Base-by-base conservation (phyloP, 2,797 vertebrate genomes). In the Oreochromis mossambicus region DNA sequence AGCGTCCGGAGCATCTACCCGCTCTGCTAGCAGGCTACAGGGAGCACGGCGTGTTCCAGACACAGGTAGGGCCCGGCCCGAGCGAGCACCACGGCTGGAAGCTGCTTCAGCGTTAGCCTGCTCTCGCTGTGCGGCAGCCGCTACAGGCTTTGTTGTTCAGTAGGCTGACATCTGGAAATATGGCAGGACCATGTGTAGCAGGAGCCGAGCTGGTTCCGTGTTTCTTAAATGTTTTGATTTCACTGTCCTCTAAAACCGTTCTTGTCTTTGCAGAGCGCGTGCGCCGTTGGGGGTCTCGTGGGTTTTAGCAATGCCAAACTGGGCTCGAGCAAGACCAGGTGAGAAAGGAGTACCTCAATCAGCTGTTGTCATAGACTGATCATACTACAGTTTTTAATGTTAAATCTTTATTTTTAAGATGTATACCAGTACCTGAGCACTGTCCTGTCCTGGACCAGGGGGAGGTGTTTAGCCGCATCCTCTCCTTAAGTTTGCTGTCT, bases 251-350 rank as follows among this genome's bases (percentile, higher is more conserved):
- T 66, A 70, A 83, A 15, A 5, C 29, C 0, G 8, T 76, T 12
- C 78, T 55, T 78, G 1, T 80, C 5, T 87, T 15, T n/a, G 13
- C 82, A 98, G 97, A 95, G 95, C 70, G 82, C 95, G 12, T 95
- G 95, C 38, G 92, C 96, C 5, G 88, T 96, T 14, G 96, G 96
- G 0, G 95, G 96, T 7, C 94, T 98, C 76, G 95, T 97, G 81
- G 96, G 96, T 2, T 95, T 97, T 87, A 97, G 96, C 90, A 97
- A 96, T 80, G 93, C 94, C 38, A 96, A 97, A 58, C 96, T 98
- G 4, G 85, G 95, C 77, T 97, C 97, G 52, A 95, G 96, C 89
- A 98, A 97, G 91, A 98, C 97, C 88, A 97, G 97, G 97, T 98
- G 88, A 96, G 93, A 2, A 7, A 26, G 12, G 5, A 7, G 0